phyloP scores from a whole-genome alignment of 2,888 invertebrate genomes.

The Lithophane socia region DNA sequence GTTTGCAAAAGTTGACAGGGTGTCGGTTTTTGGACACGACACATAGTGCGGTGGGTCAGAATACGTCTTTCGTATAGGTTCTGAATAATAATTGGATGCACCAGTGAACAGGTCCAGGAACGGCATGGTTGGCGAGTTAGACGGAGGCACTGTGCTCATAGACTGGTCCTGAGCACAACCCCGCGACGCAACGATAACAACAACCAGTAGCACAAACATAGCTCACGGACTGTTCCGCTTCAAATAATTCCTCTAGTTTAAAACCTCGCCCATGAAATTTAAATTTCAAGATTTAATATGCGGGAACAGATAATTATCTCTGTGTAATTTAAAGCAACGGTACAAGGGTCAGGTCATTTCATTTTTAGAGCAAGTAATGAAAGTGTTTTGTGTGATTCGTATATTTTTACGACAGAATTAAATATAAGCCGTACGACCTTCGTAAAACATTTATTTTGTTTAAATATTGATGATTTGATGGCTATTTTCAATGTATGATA shows the following conservation, averaged over 20 bases:
- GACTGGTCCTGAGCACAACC: conserved; percentile 81
- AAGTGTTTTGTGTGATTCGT: conserved; percentile 66
- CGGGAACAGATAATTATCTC: conserved; percentile 80
- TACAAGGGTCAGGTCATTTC: conserved; percentile 76
- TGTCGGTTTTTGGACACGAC: conserved; percentile 83
- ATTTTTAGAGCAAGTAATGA: conserved; percentile 73
- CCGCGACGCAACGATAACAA: conserved; percentile 76
- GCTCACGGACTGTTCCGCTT: conserved; percentile 85
- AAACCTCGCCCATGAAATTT: conserved; percentile 87
- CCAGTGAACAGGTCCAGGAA: conserved; percentile 85
- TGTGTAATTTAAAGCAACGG: conserved; percentile 78
- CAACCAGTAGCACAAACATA: conserved; percentile 82
- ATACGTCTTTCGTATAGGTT: conserved; percentile 83
- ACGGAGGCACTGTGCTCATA: conserved; percentile 78
- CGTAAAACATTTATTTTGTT: conserved; percentile 18
- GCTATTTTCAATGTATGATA: neutral
- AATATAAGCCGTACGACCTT: conserved; percentile 30
- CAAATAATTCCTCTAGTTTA: conserved; percentile 79
- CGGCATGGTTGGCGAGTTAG: conserved; percentile 75
- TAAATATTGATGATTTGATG: neutral
- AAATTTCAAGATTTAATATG: conserved; percentile 81
- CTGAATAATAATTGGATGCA: conserved; percentile 82
- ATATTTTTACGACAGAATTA: conserved; percentile 51
- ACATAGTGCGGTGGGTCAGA: conserved; percentile 78
- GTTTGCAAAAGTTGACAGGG: conserved; percentile 83